phyloP scores from a whole-genome alignment of 2,888 invertebrate genomes.

The Gymnoscelis rufifasciata region DNA sequence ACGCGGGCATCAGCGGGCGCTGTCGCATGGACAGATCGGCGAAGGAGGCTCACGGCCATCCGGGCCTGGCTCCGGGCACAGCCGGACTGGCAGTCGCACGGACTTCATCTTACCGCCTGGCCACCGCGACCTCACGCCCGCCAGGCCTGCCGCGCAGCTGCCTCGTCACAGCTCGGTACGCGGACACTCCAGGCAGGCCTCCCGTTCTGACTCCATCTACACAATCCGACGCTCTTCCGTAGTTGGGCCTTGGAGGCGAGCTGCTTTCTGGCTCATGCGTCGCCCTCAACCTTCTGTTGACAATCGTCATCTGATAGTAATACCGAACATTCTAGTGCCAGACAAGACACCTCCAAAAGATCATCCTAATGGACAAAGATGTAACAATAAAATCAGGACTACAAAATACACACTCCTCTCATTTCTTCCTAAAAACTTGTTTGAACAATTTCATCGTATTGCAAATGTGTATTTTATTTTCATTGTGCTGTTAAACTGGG shows the following conservation, averaged over 20 bases:
- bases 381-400: constrained; percentile 92
- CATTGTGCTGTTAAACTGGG: constrained; percentile 97
- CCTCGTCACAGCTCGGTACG: constrained; percentile 70
- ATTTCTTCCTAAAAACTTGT: constrained; percentile 96
- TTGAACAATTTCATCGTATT: constrained; percentile 98
- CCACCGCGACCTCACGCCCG: constrained; percentile 82
- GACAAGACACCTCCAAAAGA: constrained; percentile 88
- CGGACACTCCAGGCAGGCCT: constrained; percentile 90
- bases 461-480: constrained; percentile 99
- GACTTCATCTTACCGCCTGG: constrained; percentile 94
- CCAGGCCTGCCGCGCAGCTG: constrained; percentile 46
- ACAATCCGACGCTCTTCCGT: constrained; percentile 87
- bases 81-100: constrained; percentile 90
- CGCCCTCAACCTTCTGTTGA: constrained; percentile 82
- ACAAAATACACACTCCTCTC: constrained; percentile 96
- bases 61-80: constrained; percentile 79
- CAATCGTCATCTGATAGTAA: constrained; percentile 84
- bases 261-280: constrained; percentile 80
- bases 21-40: constrained; percentile 92
- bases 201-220: constrained; percentile 93
- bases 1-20: constrained; percentile 89
- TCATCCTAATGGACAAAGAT: constrained; percentile 90
- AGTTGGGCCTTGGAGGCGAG: constrained; percentile 85
- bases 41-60: constrained; percentile 62
- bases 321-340: constrained; percentile 92